Evolutionary conservation across 2,113 vertebrate genomes (phyloP).

Genomic region (Microtus ochrogaster): DNA sequence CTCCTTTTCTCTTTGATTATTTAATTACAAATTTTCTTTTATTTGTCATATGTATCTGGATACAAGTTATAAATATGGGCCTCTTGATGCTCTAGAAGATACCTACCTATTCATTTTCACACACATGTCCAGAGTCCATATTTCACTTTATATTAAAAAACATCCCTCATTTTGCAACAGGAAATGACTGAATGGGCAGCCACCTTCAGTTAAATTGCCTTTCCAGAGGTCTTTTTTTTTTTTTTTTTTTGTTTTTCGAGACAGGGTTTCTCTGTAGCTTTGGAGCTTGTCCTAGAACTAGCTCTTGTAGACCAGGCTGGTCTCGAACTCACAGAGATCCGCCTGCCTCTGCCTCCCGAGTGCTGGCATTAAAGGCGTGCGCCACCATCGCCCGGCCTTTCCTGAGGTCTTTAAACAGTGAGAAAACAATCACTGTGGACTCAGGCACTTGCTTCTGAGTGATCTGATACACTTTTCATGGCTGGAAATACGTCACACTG

Average conservation of each 20-base stretch:
- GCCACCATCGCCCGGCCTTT: too few species aligned
- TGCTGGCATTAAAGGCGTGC: too few species aligned
- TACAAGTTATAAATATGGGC: slow-evolving; percentile 94
- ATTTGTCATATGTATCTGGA: slow-evolving; percentile 91
- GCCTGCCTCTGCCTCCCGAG: too few species aligned
- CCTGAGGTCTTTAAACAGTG: slow-evolving; percentile 93
- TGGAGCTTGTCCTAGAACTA: too few species aligned
- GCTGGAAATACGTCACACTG: slow-evolving; percentile 92
- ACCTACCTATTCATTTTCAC: slow-evolving; percentile 94
- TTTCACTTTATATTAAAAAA: slow-evolving; percentile 95
- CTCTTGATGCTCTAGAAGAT: slow-evolving; percentile 94
- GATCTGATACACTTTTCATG: slow-evolving; percentile 89
- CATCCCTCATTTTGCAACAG: slow-evolving; percentile 94
- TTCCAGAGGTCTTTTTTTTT: slow-evolving; percentile 93
- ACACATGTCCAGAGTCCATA: slow-evolving; percentile 92
- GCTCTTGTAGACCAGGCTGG: too few species aligned
- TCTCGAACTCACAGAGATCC: too few species aligned
- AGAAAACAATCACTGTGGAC: slow-evolving; percentile 91
- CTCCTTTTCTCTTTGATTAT: slow-evolving; percentile 91
- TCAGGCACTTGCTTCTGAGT: slow-evolving; percentile 92
- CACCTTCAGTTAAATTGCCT: slow-evolving; percentile 94
- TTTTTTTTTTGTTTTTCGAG: too few species aligned
- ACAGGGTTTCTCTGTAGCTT: too few species aligned
- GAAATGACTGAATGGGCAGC: slow-evolving; percentile 92
- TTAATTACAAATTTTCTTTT: slow-evolving; percentile 92